phyloP scores from a whole-genome alignment of 2,888 invertebrate genomes.

The Oscheius myriophilus region DNA sequence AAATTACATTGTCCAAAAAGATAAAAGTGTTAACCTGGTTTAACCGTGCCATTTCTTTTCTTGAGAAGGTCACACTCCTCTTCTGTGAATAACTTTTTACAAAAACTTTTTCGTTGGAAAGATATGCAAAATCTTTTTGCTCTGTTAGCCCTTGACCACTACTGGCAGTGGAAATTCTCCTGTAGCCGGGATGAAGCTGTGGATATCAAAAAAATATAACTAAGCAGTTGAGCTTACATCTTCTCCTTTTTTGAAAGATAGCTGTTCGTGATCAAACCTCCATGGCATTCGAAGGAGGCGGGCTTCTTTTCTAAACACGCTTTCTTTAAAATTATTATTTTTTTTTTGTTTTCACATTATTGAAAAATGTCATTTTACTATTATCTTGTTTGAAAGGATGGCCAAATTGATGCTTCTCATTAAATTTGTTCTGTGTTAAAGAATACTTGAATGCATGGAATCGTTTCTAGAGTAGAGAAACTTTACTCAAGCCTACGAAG shows the following conservation, averaged over 20 bases:
- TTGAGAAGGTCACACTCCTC: conserved; percentile 39
- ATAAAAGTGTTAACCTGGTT: conserved; percentile 35
- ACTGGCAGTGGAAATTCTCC: conserved; percentile 33
- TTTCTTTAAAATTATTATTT: too few species aligned
- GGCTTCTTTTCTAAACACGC: conserved; percentile 44
- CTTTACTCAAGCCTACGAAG: too few species aligned
- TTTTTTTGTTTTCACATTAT: too few species aligned
- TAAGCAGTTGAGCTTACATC: conserved; percentile 1
- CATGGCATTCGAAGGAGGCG: conserved; percentile 49
- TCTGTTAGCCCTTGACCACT: conserved; percentile 34
- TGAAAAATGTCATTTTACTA: too few species aligned
- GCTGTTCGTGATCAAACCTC: conserved; percentile 41
- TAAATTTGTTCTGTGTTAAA: too few species aligned
- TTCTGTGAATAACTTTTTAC: conserved; percentile 24
- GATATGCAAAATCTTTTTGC: conserved; percentile 21
- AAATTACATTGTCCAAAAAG: background rate
- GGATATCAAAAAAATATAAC: too few species aligned
- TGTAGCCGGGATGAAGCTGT: background rate
- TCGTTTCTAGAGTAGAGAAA: too few species aligned
- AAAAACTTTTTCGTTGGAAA: background rate
- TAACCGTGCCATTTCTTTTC: conserved; percentile 47
- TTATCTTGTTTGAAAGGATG: too few species aligned
- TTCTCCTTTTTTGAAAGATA: conserved; percentile 26
- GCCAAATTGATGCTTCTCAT: too few species aligned
- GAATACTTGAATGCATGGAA: too few species aligned